Percentiles rank a stretch among this genome's conserved stretches.
phyloP scores from a whole-genome alignment of 2,888 invertebrate species.

The Harmothoe impar region DNA sequence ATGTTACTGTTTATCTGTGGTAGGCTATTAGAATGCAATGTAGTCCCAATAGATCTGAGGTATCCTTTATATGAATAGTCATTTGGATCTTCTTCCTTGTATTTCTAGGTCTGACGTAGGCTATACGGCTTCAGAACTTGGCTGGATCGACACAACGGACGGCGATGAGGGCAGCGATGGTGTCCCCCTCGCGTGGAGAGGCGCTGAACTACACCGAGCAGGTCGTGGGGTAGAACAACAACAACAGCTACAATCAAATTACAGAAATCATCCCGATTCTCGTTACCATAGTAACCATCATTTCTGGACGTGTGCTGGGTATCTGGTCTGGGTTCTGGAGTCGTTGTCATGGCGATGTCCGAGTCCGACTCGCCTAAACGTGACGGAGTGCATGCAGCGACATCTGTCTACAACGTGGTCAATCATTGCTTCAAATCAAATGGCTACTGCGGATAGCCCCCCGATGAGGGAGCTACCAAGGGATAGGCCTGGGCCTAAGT shows the following conservation, averaged over 20 bases:
- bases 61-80: no score
- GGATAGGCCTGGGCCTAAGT: not conserved
- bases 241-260: not conserved
- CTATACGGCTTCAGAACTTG: constrained; percentile 62
- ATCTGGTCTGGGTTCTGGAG: constrained; percentile 59
- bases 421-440: constrained; percentile 34
- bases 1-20: no score
- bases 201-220: constrained; percentile 15
- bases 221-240: constrained; percentile 21
- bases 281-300: constrained; percentile 54
- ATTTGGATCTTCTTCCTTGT: not conserved
- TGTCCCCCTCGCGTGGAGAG: constrained; percentile 21
- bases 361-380: not conserved
- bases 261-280: constrained; percentile 26
- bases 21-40: no score
- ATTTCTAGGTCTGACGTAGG: constrained; percentile 55
- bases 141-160: constrained; percentile 56
- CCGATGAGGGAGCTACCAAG: not conserved
- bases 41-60: no score
- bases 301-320: constrained; percentile 57
- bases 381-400: not conserved
- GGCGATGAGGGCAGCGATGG: constrained; percentile 56
- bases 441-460: not conserved
- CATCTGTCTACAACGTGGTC: not conserved
- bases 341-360: constrained; percentile 44